phyloP scores from a whole-genome alignment of 2,113 vertebrate genomes.

The Caranx ignobilis region DNA sequence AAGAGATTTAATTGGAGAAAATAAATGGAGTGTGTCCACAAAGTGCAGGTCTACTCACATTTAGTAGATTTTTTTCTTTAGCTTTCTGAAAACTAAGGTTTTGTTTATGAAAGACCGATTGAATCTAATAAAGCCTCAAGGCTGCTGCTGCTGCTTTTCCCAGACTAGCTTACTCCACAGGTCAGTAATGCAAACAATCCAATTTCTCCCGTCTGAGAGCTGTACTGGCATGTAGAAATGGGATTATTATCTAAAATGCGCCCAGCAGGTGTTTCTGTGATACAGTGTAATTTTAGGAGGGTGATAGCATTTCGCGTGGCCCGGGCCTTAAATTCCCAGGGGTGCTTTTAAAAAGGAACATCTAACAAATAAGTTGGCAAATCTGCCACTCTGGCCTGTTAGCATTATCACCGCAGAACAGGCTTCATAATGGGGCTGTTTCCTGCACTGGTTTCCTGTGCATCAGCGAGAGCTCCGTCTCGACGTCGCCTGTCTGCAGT shows the following conservation, averaged over 20 bases:
- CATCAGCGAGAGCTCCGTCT: not conserved
- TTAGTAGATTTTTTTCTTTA: constrained; percentile 60
- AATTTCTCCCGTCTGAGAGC: constrained; percentile 71
- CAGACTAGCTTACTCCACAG: constrained; percentile 73
- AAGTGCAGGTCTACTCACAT: constrained; percentile 71
- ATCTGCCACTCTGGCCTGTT: constrained; percentile 43
- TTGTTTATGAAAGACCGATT: constrained; percentile 80
- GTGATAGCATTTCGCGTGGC: constrained; percentile 36
- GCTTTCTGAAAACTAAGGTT: constrained; percentile 69
- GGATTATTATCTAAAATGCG: constrained; percentile 77
- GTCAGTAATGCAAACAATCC: constrained; percentile 81
- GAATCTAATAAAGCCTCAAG: constrained; percentile 76
- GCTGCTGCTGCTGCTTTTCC: constrained; percentile 62
- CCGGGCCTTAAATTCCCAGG: constrained; percentile 52
- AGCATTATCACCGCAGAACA: constrained; percentile 29
- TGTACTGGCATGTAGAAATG: constrained; percentile 67
- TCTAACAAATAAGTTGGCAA: constrained; percentile 50
- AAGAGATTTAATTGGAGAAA: constrained; percentile 84
- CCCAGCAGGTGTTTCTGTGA: constrained; percentile 73
- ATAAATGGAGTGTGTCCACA: constrained; percentile 82
- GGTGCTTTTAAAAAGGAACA: constrained; percentile 60
- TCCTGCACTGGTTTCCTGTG: constrained; percentile 9
- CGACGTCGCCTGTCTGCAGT: not conserved
- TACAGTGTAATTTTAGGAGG: constrained; percentile 57
- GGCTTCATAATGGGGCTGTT: constrained; percentile 8